Evolutionary conservation across 2,797 vertebrate species (phyloP).

Genomic region (Sebastes itinus): DNA sequence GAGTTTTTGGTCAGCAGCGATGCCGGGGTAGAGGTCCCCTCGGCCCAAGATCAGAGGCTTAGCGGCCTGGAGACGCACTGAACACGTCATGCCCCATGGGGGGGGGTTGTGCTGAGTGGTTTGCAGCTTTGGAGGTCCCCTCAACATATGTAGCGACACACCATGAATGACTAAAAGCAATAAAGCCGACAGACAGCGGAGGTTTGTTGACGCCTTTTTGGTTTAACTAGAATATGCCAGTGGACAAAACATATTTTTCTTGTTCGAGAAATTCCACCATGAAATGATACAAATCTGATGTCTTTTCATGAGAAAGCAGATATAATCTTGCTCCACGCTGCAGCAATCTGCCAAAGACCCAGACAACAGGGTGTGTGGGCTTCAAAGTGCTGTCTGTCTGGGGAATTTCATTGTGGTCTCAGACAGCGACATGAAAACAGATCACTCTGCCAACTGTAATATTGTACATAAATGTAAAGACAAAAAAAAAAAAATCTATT

Average conservation of each 20-base stretch:
- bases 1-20: constrained; percentile 63
- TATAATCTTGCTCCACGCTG: not conserved
- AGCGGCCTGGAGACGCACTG: constrained; percentile 30
- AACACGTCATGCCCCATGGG: constrained; percentile 40
- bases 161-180: constrained; percentile 51
- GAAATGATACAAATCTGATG: constrained; percentile 6
- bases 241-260: not conserved
- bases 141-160: constrained; percentile 64
- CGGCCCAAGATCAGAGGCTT: constrained; percentile 54
- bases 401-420: constrained; percentile 4
- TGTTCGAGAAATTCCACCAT: not conserved
- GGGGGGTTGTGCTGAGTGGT: constrained; percentile 34
- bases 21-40: constrained; percentile 29
- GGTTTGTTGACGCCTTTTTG: constrained; percentile 45
- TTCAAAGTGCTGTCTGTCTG: not conserved
- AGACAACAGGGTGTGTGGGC: not conserved
- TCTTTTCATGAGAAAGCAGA: not conserved
- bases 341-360: not conserved
- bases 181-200: constrained; percentile 55
- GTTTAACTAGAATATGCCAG: constrained; percentile 17
- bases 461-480: constrained; percentile 63
- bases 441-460: constrained; percentile 10
- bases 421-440: not conserved
- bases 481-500: constrained; percentile 36
- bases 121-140: constrained; percentile 68